These are phyloP conservation scores for Macquaria ambigua DNA, from an alignment of 2,113 vertebrate species.

Conservation along the genomic window DNA sequence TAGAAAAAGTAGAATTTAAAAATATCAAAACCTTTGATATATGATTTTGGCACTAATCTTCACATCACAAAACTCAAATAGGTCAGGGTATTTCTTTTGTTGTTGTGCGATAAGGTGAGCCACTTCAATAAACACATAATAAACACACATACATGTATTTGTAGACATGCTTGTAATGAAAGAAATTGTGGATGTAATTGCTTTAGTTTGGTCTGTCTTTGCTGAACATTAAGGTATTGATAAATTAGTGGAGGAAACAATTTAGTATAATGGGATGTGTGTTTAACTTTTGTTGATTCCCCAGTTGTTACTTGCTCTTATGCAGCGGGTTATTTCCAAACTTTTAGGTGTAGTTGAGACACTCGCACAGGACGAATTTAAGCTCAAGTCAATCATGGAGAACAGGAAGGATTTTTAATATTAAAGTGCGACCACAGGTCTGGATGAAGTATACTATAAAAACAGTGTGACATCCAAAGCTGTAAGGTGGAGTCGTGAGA, in stretches of 20 bases:
- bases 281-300: conserved; percentile 28
- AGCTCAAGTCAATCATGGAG: conserved; percentile 58
- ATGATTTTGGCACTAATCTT: not conserved
- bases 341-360: conserved; percentile 58
- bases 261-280: not conserved
- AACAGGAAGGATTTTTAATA: conserved; percentile 66
- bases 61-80: not conserved
- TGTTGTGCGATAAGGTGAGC: not conserved
- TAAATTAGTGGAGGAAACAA: conserved; percentile 4
- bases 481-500: conserved; percentile 78
- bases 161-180: not conserved
- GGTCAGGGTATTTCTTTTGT: not conserved
- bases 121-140: not conserved
- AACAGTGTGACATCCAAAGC: conserved; percentile 74
- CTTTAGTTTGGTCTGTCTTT: not conserved
- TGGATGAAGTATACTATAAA: conserved; percentile 74
- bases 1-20: not conserved
- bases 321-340: conserved; percentile 52
- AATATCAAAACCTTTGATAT: no score
- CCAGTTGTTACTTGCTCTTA: conserved; percentile 1
- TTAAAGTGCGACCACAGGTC: conserved; percentile 76
- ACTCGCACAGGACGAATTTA: conserved; percentile 54
- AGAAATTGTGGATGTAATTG: not conserved
- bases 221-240: not conserved
- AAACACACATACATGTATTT: not conserved